These are phyloP conservation scores for Otocyon megalotis DNA, from an alignment of 2,113 vertebrate species.

Conservation along the genomic window DNA sequence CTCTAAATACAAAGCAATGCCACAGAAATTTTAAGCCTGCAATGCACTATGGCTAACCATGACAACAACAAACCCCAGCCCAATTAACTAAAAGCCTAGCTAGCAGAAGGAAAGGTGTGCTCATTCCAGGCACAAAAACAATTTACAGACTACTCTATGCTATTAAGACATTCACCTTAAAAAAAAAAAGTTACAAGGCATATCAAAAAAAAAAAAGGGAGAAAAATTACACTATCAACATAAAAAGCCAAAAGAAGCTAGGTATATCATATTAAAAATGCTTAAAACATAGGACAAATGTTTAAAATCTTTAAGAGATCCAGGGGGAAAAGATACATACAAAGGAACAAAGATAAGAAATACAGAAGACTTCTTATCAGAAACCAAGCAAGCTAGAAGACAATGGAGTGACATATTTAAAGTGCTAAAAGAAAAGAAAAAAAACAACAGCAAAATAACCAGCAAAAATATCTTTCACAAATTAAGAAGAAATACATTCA, in stretches of 20 bases:
- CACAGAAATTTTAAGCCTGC: neutral
- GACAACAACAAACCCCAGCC: neutral
- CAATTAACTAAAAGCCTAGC: neutral
- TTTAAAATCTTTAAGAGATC: neutral
- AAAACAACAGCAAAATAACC: neutral
- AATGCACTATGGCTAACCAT: neutral
- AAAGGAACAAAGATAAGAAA: neutral
- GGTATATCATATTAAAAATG: neutral
- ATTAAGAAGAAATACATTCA: neutral
- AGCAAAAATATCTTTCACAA: slow-evolving; percentile 37
- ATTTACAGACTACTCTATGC: neutral
- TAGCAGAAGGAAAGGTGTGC: neutral
- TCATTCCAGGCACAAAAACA: neutral
- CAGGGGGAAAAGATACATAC: neutral
- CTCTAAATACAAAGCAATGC: neutral
- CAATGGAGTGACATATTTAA: neutral
- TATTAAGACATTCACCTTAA: neutral
- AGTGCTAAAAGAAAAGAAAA: slow-evolving; percentile 24
- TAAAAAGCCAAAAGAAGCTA: neutral
- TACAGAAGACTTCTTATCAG: neutral
- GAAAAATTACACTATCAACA: neutral
- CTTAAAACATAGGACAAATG: neutral
- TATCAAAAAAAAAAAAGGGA: neutral
- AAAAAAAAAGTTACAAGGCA: neutral
- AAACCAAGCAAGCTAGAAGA: neutral